phyloP scores from a whole-genome alignment of 30 jellyfish, hydroid and myxozoan genomes.

The Euphysa ruthae region DNA sequence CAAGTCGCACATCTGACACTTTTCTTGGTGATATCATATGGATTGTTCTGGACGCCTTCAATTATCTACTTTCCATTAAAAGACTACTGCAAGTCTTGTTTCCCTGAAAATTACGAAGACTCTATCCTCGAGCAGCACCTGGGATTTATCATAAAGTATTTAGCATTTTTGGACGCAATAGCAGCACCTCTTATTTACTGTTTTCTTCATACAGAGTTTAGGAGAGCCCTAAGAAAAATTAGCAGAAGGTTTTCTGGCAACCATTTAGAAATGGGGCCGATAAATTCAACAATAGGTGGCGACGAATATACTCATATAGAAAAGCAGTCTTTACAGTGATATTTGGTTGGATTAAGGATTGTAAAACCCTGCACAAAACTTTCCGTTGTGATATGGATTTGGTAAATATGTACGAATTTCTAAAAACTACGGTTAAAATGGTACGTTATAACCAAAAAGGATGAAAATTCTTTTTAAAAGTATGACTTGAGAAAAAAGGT shows the following conservation, averaged over 20 bases:
- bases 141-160: constrained; percentile 48
- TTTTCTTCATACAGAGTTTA: constrained; percentile 36
- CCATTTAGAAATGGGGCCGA: neutral
- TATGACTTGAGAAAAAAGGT: too few relatives aligned
- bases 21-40: constrained; percentile 34
- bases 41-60: constrained; percentile 91
- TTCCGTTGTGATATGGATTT: too few relatives aligned
- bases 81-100: constrained; percentile 48
- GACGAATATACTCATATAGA: too few relatives aligned
- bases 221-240: constrained; percentile 14
- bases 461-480: too few relatives aligned
- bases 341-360: too few relatives aligned
- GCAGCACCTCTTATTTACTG: constrained; percentile 74
- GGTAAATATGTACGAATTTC: too few relatives aligned
- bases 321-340: too few relatives aligned
- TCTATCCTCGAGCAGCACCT: constrained; percentile 38
- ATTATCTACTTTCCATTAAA: constrained; percentile 44
- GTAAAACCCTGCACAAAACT: too few relatives aligned
- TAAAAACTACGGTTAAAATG: too few relatives aligned
- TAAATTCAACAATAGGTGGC: too few relatives aligned
- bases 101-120: constrained; percentile 30
- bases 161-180: constrained; percentile 72
- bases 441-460: too few relatives aligned
- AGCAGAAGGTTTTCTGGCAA: neutral
- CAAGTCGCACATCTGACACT: constrained; percentile 48